Evolutionary conservation across 1,140 invertebrate species (phyloP).

Genomic region (Tetranychus urticae): DNA sequence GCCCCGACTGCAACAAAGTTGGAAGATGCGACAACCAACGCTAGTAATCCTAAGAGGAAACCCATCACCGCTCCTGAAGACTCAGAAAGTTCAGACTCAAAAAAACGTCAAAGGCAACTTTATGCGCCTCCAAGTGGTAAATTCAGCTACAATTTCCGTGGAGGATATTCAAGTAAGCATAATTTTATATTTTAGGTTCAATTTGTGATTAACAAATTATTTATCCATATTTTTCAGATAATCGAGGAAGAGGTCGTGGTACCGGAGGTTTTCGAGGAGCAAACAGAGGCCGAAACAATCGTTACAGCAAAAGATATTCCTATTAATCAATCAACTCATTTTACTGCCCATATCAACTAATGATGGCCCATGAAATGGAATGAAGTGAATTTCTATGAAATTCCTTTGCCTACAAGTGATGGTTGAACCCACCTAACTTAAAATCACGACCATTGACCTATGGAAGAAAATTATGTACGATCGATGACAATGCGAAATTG

Average conservation of each 20-base stretch:
- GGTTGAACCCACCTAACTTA: no score
- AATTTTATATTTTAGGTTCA: not conserved
- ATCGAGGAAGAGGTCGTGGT: not conserved
- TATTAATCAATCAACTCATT: not conserved
- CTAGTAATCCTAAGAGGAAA: conserved; percentile 4
- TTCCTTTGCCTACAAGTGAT: no score
- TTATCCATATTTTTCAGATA: not conserved
- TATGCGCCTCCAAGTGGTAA: conserved; percentile 7
- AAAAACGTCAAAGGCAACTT: not conserved
- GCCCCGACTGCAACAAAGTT: not conserved
- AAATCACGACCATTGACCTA: no score
- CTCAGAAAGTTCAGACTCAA: not conserved
- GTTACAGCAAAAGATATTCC: not conserved
- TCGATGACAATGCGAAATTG: no score
- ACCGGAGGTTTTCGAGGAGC: not conserved
- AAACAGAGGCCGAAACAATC: no score
- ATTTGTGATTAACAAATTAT: not conserved
- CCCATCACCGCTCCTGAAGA: conserved; percentile 6
- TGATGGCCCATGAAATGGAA: no score
- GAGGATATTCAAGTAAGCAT: not conserved
- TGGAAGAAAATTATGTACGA: no score
- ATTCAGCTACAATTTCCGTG: not conserved
- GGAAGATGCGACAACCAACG: not conserved
- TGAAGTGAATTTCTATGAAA: no score
- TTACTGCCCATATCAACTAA: no score